Evolutionary conservation across 1,140 invertebrate genomes (phyloP), one percentile per base, ranked within the genome.

Genomic region (Ceratitis capitata): DNA sequence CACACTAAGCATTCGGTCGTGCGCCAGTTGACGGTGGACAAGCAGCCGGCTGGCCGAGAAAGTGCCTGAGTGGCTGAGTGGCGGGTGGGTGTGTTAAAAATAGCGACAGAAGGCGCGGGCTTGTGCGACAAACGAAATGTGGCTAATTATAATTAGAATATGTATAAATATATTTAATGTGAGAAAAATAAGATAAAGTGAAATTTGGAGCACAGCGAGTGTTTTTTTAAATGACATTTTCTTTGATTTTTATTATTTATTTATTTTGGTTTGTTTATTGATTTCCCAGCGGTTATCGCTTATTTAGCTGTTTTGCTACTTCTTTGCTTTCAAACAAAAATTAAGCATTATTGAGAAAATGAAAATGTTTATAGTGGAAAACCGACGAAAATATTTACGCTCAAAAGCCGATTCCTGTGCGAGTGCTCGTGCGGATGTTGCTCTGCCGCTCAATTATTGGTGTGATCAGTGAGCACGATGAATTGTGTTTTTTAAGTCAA

Each of bases 51-150:
- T 74, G 16, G 39, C 14, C 39, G 35, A 74, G 35, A 2, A 12
- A 78, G 69, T 45, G 69, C 3, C 39, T 39, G 69, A 42, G n/a
- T n/a, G n/a, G n/a, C n/a, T n/a, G n/a, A n/a, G n/a, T n/a, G n/a
- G n/a, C n/a, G n/a, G 69, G 69, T 78, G 69, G 69, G 69, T 78
- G 69, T 19, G 35, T n/a, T 42, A 78, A 78, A 78, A 78, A 78
- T 78, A 78, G 69, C 69, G n/a, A 1, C 29, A 9, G 16, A 69
- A 69, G 14, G 14, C 10, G 29, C 61, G 16, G 32, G 5, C 4
- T 29, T 35, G 61, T 7, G 61, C 61, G 32, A 35, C 61, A 35
- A 39, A 69, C 7, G 39, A 45, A 78, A 45, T 42, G 39, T 45
- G 69, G 69, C 42, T 78, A 78, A 78, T 78, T n/a, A 47, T 78